Base-by-base conservation (phyloP, 2,797 vertebrate species). In the Rhinophrynus dorsalis region DNA sequence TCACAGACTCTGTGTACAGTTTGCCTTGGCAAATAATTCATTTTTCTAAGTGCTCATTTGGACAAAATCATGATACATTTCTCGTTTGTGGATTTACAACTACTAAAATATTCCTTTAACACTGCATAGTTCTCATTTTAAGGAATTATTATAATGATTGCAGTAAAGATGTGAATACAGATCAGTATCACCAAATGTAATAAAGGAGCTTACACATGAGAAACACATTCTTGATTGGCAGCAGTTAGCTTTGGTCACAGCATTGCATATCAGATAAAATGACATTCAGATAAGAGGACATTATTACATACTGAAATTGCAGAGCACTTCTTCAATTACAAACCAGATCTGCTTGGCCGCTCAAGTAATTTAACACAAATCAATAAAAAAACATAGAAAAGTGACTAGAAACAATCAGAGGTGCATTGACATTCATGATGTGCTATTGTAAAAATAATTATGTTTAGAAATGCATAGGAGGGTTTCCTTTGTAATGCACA, bases 321-420 rank as follows among this genome's bases (percentile, higher is more conserved):
- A 56, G 23, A 23, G 38, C 27, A 71, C n/a, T 24, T 48, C 68
- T 71, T 71, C 51, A 71, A 71, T 71, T 71, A 71, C 60, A 64
- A 45, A 64, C 48, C 50, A 56, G 59, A 56, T 57, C 30, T 57
- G 68, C 68, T 63, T 63, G 51, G 42, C 51, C 64, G 32, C 44
- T 35, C 60, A 64, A 57, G 51, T 50, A 56, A 71, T 63, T 57
- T 47, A 50, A 40, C 17, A 56, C 30, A 29, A 48, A 64, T 47
- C 52, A 63, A 45, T 62, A 62, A 52, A 3, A 61, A 55, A 48
- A 56, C 52, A 61, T 54, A 69, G 35, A n/a, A 51, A 32, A 48
- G 20, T 17, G 20, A 6, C 7, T 11, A 18, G 17, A 44, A 44
- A 44, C 15, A 17, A 44, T 44, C 37, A 35, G 24, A 67, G 32